Base-by-base conservation (phyloP, 2,113 vertebrate species). In the Mus musculus region DNA sequence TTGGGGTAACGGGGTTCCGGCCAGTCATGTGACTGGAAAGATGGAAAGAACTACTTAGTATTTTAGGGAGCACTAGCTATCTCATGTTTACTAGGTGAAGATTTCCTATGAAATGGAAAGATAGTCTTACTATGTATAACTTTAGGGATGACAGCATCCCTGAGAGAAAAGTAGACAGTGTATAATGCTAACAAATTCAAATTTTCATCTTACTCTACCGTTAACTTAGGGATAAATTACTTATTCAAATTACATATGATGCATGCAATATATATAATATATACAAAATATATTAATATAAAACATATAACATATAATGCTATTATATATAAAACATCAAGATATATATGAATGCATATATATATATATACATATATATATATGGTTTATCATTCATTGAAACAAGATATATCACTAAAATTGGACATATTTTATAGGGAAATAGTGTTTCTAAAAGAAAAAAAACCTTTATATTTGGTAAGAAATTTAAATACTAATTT, bases 391-490 rank as follows among this genome's bases (percentile, higher is more conserved):
- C 85, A n/a, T 93, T 94, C 54, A 95, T 26, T 81, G 30, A 96
- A 96, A 95, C 1, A 95, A 93, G 42, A 81, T 73, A 86, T 14
- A n/a, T 82, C 52, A 84, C n/a, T 93, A 92, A 95, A 91, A 96
- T 1, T 56, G 33, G 22, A 67, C 19, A 90, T 94, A 84, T 86
- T 86, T 94, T 93, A 80, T 11, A 89, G 17, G 49, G 9, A 94
- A 93, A 96, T 95, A 28, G 16, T 75, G 76, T 93, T 90, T 86
- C 49, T 88, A 72, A 65, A 63, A 69, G 88, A 90, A 72, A 30
- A 88, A 88, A 71, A 72, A 8, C 67, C 16, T 46, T n/a, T 3
- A 19, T 28, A 69, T 80, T 59, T 93, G 49, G 24, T 87, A 49
- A 90, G 16, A 95, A 94, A 87, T 52, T 90, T 26, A 78, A 90